Evolutionary conservation across 2,113 vertebrate genomes (phyloP), one percentile per base, ranked within the genome.

Genomic region (Aphelocoma coerulescens): DNA sequence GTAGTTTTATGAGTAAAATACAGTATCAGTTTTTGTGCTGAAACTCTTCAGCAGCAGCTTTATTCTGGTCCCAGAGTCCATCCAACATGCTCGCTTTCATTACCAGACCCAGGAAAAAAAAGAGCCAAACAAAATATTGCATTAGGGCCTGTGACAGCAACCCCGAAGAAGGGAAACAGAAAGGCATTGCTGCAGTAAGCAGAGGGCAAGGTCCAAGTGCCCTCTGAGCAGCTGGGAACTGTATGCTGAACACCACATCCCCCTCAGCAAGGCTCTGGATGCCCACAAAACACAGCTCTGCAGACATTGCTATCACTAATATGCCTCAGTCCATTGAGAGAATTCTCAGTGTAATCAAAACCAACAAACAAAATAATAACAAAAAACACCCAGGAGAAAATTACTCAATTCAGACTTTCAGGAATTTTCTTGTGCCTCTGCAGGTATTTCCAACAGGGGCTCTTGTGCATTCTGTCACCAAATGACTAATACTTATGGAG

Each of bases 91-190:
- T 18, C 1, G 0, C 20, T 58, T 61, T n/a, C 54, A n/a, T 27
- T 59, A 44, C 3, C 49, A 52, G 39, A 21, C 16, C 43, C 52
- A 66, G 65, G 30, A 54, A 58, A n/a, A n/a, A 58, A 73, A 51
- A 71, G 44, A 72, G 22, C 5, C 33, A 55, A 58, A 54, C 3
- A 5, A 32, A 32, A 30, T 44, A 13, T 4, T 72, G 19, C 2
- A 1, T 22, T n/a, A 41, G 32, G 46, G 48, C 13, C 51, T 0
- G 0, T 2, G 16, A 16, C 0, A 16, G 67, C 37, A 80, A 7
- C 27, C 23, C 46, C 2, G 6, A 49, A 43, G 75, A 46, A 13
- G 35, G 28, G 39, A 55, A 39, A 19, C 9, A 9, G 32, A 52
- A 63, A 59, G 54, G 63, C 12, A 16, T 13, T 44, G 48, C 65